Evolutionary conservation across 2,888 invertebrate species (phyloP), one percentile per base, ranked within the genome.

Genomic region (Folsomia candida): DNA sequence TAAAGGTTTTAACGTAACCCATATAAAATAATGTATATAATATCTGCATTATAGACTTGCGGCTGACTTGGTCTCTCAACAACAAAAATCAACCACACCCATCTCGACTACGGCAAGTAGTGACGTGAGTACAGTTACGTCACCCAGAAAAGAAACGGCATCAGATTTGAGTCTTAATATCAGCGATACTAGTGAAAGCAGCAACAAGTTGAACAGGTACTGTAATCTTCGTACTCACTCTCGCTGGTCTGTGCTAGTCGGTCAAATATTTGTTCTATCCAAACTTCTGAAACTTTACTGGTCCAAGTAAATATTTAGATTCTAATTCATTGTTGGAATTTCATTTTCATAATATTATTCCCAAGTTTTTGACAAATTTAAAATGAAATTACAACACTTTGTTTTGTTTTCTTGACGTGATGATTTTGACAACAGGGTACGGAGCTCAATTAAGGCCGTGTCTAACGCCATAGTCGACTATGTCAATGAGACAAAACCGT

Each of bases 381-480:
- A 25, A 24, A 20, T 22, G 2, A 65, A n/a, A 51, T 25, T 27
- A 24, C 24, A 51, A 28, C 51, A 65, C 6, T 65, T 47, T 65
- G 37, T n/a, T 22, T 22, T 66, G 18, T 27, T 66, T 51, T 66
- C 4, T 6, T 66, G 25, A 51, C 64, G 6, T 54, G 25, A 25
- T 58, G 86, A 86, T 77, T 85, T 86, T 1, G n/a, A n/a, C n/a
- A 85, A 86, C 2, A 88, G 89, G 82, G 92, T 92, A 74, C 91
- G 91, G 82, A 89, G 91, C 76, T 93, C 92, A 70, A 94, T 94
- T 83, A 93, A 93, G 84, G 93, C 93, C 84, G 94, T 94, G 78
- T 94, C 94, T 76, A 93, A 93, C 80, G 94, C 94, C 62, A 94
- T 94, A 81, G 94, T 93, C 68, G 93, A 94, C 83, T 94, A 93